Percentiles rank a stretch among this genome's conserved stretches.
These are phyloP conservation scores for Cladorhizidae sp. DNA, from an alignment of 37 sponge, comb jelly and placozoan genomes.

Conservation along the genomic window DNA sequence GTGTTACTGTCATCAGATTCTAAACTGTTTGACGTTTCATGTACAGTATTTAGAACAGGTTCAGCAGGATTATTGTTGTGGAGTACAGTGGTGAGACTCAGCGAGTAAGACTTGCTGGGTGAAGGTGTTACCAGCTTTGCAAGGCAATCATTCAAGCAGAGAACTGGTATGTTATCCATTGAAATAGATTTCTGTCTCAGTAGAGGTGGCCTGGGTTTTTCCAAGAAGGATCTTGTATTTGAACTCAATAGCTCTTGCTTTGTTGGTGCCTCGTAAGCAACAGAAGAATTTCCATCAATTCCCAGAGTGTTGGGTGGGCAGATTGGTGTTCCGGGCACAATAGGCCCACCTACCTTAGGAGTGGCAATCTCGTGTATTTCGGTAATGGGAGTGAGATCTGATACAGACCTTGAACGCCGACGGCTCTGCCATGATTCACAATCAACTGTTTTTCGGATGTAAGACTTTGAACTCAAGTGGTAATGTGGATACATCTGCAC, in stretches of 20 bases:
- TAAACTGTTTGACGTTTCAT: not conserved
- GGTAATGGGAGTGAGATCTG: slow-evolving; percentile 22
- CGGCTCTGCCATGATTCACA: not conserved
- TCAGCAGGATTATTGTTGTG: not conserved
- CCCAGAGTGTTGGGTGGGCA: not conserved
- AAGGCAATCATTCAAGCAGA: slow-evolving; percentile 47
- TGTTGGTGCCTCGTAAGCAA: not conserved
- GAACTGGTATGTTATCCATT: slow-evolving; percentile 28
- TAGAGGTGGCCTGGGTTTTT: not conserved
- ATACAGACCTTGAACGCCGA: slow-evolving; percentile 25
- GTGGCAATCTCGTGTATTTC: slow-evolving; percentile 14
- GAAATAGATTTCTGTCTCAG: slow-evolving; percentile 23
- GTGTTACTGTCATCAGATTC: slow-evolving; percentile 33
- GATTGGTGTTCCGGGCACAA: slow-evolving; percentile 13
- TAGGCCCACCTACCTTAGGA: slow-evolving; percentile 7
- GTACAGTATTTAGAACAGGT: not conserved
- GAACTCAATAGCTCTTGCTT: not conserved
- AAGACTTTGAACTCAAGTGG: slow-evolving; percentile 11
- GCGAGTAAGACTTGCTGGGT: not conserved
- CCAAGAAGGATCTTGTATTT: not conserved
- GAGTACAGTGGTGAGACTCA: not conserved
- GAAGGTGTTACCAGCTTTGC: not conserved
- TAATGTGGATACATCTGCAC: slow-evolving; percentile 29
- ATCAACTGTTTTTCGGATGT: not conserved
- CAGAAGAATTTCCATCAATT: not conserved